Conservation (phyloP, 2,113 vertebrate genomes). For the Heptranchias perlo region DNA sequence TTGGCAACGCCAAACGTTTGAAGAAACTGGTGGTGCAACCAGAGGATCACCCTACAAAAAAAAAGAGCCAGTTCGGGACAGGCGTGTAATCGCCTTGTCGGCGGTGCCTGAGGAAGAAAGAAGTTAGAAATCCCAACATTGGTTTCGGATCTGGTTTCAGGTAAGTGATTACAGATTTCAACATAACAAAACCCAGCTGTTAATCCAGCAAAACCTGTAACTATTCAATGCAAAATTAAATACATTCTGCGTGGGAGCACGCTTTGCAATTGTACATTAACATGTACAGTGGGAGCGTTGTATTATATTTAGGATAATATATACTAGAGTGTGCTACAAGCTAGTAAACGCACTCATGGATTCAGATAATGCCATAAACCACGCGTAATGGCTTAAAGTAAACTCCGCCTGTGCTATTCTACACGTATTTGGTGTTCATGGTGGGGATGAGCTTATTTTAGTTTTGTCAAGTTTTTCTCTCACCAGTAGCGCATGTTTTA, state of each 20-base stretch:
- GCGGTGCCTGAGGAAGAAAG: neutral
- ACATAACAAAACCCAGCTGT: slow-evolving; percentile 20
- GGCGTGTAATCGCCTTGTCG: slow-evolving; percentile 34
- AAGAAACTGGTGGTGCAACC: neutral
- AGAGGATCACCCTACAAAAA: slow-evolving; percentile 2
- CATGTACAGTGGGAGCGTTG: neutral
- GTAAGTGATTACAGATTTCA: slow-evolving; percentile 33
- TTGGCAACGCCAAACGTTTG: slow-evolving; percentile 26
- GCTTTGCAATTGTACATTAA: neutral
- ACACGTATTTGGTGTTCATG: neutral
- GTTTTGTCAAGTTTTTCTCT: neutral
- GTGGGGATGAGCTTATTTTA: neutral
- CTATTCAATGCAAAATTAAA: neutral
- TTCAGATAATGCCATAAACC: neutral
- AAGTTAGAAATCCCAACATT: slow-evolving; percentile 25
- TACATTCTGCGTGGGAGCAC: neutral
- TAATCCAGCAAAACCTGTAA: neutral
- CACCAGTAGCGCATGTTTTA: neutral
- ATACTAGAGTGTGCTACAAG: neutral
- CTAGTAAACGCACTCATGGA: neutral
- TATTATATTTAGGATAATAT: too few relatives aligned
- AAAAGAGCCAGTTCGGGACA: neutral
- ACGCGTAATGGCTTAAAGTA: neutral
- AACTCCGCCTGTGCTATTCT: neutral
- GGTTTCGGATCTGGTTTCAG: slow-evolving; percentile 36